phyloP scores from a whole-genome alignment of 1,140 invertebrate genomes.

The Listronotus oregonensis region DNA sequence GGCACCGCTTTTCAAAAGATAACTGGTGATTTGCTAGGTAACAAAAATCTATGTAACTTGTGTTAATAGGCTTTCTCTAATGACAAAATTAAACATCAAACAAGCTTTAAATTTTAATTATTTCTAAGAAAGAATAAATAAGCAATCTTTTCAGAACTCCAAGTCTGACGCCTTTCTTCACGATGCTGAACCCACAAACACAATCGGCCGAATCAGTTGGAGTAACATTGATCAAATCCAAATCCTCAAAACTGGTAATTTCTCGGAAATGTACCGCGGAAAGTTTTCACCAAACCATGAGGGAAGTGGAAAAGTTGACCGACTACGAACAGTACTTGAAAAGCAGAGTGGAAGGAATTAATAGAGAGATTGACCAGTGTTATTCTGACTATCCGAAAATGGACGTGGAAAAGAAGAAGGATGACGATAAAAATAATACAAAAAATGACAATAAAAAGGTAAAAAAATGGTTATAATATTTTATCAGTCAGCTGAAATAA shows the following conservation, averaged over 20 bases:
- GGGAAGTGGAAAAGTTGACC: slow-evolving; percentile 21
- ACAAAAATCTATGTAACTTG: too few species aligned
- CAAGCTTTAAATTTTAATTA: too few species aligned
- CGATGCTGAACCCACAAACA: slow-evolving; percentile 12
- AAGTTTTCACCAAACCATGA: slow-evolving; percentile 25
- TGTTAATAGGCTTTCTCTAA: too few species aligned
- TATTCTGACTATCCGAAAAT: slow-evolving; percentile 18
- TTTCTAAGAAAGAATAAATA: too few species aligned
- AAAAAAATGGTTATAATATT: too few species aligned
- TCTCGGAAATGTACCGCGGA: slow-evolving; percentile 19
- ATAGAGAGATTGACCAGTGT: slow-evolving; percentile 20
- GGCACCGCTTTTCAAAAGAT: too few species aligned
- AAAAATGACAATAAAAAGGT: not conserved
- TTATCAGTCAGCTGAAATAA: too few species aligned
- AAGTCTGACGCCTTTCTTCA: slow-evolving; percentile 15
- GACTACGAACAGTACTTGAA: slow-evolving; percentile 19
- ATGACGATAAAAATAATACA: not conserved
- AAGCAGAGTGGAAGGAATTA: slow-evolving; percentile 19
- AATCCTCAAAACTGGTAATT: slow-evolving; percentile 7
- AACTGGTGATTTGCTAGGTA: too few species aligned
- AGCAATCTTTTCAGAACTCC: slow-evolving; percentile 5
- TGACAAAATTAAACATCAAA: too few species aligned
- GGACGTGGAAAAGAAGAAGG: not conserved
- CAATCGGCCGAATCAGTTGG: slow-evolving; percentile 8
- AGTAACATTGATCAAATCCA: slow-evolving; percentile 7